Conservation (phyloP, 92 coral and sea anemone genomes). For the Chrysogorgia sp. region DNA sequence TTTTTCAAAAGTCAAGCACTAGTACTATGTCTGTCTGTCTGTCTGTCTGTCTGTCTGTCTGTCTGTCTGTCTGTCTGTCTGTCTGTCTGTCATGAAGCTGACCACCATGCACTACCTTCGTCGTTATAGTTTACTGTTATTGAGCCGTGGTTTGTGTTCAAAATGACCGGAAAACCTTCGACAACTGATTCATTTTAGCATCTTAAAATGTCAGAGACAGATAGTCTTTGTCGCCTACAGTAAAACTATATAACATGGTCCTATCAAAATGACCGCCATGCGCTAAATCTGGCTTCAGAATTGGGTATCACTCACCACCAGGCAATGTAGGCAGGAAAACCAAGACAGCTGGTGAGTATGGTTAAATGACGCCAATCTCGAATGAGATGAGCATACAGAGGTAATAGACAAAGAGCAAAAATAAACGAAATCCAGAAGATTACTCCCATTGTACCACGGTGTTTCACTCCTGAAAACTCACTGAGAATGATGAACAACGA, state of each 20-base stretch:
- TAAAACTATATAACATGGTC: no score
- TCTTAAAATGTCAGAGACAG: no score
- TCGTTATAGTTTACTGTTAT: no score
- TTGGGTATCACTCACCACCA: slow-evolving; percentile 78
- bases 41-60: no score
- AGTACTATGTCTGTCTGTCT: no score
- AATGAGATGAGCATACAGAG: slow-evolving; percentile 76
- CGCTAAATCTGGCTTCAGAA: not conserved
- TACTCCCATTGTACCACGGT: slow-evolving; percentile 62
- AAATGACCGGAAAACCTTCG: not conserved
- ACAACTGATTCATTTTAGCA: no score
- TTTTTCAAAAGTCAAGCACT: no score
- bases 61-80: no score
- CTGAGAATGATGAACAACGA: slow-evolving; percentile 58
- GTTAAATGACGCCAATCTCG: slow-evolving; percentile 73
- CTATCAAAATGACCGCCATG: no score
- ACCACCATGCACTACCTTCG: no score
- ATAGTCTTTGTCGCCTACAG: no score
- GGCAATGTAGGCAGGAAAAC: slow-evolving; percentile 51
- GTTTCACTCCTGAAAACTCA: slow-evolving; percentile 61
- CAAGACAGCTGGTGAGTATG: slow-evolving; percentile 47
- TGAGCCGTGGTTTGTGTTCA: not conserved
- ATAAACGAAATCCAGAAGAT: slow-evolving; percentile 61
- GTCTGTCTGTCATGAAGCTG: no score
- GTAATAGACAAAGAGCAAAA: slow-evolving; percentile 61